Conservation (phyloP, 2,113 vertebrate genomes). For the Coptodon rendalli region DNA sequence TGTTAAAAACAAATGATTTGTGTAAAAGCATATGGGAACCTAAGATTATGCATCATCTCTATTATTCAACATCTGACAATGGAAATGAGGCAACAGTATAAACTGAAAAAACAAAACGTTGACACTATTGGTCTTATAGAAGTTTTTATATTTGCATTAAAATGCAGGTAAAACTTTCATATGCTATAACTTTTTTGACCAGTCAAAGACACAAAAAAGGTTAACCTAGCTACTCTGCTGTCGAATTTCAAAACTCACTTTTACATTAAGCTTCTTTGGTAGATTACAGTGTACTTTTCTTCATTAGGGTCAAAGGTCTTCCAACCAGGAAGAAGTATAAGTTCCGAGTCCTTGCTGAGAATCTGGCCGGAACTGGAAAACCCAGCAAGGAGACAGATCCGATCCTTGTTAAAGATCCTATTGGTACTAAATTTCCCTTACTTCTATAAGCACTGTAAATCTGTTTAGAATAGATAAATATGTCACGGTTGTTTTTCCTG, state of each 20-base stretch:
- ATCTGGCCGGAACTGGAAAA: slow-evolving; percentile 94
- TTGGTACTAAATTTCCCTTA: slow-evolving; percentile 73
- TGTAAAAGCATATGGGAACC: not conserved
- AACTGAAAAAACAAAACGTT: not conserved
- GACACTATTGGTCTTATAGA: not conserved
- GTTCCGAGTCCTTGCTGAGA: slow-evolving; percentile 97
- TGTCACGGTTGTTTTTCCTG: not conserved
- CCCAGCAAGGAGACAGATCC: slow-evolving; percentile 91
- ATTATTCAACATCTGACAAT: not conserved
- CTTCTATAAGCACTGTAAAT: not conserved
- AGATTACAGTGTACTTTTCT: not conserved
- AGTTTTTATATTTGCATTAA: not conserved
- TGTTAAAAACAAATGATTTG: not conserved
- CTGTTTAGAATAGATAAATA: not conserved
- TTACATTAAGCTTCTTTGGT: not conserved
- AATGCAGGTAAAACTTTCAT: not conserved
- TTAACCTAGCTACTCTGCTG: slow-evolving; percentile 24
- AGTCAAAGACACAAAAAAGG: slow-evolving; percentile 89
- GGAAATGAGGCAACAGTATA: not conserved
- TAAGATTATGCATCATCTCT: not conserved
- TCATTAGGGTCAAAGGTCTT: slow-evolving; percentile 89
- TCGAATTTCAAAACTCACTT: not conserved
- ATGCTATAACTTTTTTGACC: slow-evolving; percentile 43
- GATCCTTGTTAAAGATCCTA: slow-evolving; percentile 94
- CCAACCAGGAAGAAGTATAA: slow-evolving; percentile 97